Base-by-base conservation (phyloP, 2,113 vertebrate genomes). In the Barnardius zonarius region DNA sequence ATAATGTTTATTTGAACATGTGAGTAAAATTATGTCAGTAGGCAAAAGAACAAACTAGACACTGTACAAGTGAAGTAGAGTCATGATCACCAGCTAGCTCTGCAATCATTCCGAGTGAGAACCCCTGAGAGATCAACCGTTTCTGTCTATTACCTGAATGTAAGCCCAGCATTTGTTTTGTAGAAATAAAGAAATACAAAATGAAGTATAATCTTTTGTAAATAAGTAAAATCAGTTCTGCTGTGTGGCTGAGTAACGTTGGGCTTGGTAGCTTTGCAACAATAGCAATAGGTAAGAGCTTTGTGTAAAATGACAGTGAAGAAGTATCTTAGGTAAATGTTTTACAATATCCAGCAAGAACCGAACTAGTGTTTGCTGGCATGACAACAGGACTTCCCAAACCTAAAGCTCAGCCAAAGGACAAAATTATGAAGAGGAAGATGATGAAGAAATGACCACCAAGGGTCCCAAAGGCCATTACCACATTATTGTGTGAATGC, bases 141-240 rank as follows among this genome's bases (percentile, higher is more conserved):
- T 91, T 67, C 78, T 37, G 37, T 37, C 37, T 67, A 39, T 88
- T 95, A 88, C 75, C 79, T n/a, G 3, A 77, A 77, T 90, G 43
- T 68, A 86, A 94, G 88, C 88, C 92, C 95, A 96, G 93, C 86
- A 92, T 95, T 94, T 86, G 57, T 64, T 95, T 86, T 76, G 64
- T 22, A 33, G 31, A 57, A 57, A 57, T 22, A 57, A 57, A 57
- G 31, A n/a, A 57, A 33, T 33, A 13, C 19, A 33, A 57, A 57
- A n/a, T 13, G 5, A 57, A 33, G 31, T 57, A 57, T 57, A 57
- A 33, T 22, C 31, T 33, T 57, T 57, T 33, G 31, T 22, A 57
- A 57, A 33, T 33, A 22, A 57, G 55, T 33, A 33, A 57, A 57
- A 57, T 57, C 55, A 20, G 31, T 57, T 57, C 31, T 33, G 12